phyloP scores from a whole-genome alignment of 2,888 invertebrate species.

The Polydrusus pterygomalis region DNA sequence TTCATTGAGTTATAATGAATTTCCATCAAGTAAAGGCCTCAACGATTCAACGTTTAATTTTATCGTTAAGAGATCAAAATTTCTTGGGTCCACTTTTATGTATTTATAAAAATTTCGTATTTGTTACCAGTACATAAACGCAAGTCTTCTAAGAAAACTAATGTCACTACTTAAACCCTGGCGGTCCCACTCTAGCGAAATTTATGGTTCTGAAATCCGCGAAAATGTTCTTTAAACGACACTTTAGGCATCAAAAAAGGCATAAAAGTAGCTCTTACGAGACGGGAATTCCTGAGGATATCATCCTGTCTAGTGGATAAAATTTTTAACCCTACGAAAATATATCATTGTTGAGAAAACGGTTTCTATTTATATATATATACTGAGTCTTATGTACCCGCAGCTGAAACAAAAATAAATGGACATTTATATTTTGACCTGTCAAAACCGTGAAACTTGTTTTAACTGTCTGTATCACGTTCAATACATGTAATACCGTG shows the following conservation, averaged over 20 bases:
- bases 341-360: conserved; percentile 7
- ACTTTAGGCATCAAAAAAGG: conserved; percentile 31
- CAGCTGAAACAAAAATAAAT: no score
- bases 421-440: no score
- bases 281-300: conserved; percentile 20
- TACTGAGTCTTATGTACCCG: no score
- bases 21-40: no score
- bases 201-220: conserved; percentile 37
- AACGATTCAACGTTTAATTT: no score
- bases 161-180: conserved; percentile 36
- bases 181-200: conserved; percentile 27
- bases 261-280: conserved; percentile 25
- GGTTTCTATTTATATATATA: neutral
- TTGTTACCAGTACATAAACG: conserved; percentile 8
- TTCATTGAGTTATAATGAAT: no score
- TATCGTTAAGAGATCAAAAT: no score
- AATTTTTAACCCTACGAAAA: conserved; percentile 20
- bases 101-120: conserved; percentile 2
- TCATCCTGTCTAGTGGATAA: conserved; percentile 10
- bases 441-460: no score
- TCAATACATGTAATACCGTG: no score
- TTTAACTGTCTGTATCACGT: no score
- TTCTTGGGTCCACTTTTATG: no score
- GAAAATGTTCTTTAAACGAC: conserved; percentile 15
- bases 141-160: neutral